Base-by-base conservation (phyloP, 2,888 invertebrate species). In the Caenorhabditis doughertyi region DNA sequence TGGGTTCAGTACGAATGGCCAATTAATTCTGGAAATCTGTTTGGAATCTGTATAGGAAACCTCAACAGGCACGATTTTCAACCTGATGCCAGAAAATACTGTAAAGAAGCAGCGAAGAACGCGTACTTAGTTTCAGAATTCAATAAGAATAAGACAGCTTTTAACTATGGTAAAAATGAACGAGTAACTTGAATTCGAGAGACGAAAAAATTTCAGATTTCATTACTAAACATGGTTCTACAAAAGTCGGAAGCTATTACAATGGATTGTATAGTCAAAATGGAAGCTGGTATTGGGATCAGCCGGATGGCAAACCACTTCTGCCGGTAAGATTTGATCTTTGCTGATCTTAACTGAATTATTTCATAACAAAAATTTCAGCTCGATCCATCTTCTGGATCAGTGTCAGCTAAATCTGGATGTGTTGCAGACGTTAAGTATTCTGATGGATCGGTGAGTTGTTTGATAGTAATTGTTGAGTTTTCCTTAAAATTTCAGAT, bases 251-350 rank as follows among this genome's bases (percentile, higher is more conserved):
- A 7, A 60, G 53, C 7, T 72, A 62, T n/a, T 62, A 62, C 44
- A 72, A 62, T 27, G 72, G 72, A 29, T 16, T 72, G n/a, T 11
- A 47, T 18, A 60, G 25, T 51, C 29, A 42, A 29, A 72, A 72
- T 42, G 72, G 72, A 35, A 62, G 21, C 13, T 72, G 72, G 72
- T 58, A 29, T 35, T 72, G 72, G 72, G 62, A 72, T 27, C 72
- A 53, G n/a, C 72, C 72, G 0, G 39, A 62, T 23, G 62, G 62
- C 2, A 16, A 27, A 25, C 53, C 62, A 2, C n/a, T 62, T 23
- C 62, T 72, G 5, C 72, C 72, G 29, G 72, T 72, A n/a, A n/a
- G n/a, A n/a, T n/a, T n/a, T n/a, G n/a, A n/a, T n/a, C n/a, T n/a
- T n/a, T n/a, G n/a, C n/a, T n/a, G n/a, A n/a, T n/a, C n/a, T n/a